phyloP scores from a whole-genome alignment of 2,797 vertebrate genomes.

The Sebastes variabilis region DNA sequence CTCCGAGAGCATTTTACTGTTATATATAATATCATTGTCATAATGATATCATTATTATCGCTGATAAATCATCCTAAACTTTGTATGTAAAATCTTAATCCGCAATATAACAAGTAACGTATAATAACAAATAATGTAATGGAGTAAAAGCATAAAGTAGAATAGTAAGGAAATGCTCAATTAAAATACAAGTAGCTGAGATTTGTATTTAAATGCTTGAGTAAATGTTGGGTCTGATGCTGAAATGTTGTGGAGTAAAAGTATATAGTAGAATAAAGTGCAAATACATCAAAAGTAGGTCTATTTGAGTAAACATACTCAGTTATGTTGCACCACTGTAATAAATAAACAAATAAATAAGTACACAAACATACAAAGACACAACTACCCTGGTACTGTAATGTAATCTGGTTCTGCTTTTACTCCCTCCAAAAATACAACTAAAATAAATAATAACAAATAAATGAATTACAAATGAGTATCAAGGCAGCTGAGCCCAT shows the following conservation, averaged over 20 bases:
- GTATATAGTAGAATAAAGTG: not conserved
- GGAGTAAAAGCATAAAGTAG: not conserved
- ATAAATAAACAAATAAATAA: not conserved
- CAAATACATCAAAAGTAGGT: not conserved
- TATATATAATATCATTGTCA: not conserved
- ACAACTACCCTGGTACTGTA: not conserved
- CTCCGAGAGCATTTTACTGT: not conserved
- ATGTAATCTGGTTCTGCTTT: not conserved
- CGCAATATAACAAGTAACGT: not conserved
- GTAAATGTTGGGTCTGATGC: not conserved
- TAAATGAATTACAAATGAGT: not conserved
- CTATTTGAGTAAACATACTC: not conserved
- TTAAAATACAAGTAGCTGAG: not conserved
- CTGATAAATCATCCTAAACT: not conserved
- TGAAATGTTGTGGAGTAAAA: not conserved
- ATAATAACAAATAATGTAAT: not conserved
- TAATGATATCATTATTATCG: not conserved
- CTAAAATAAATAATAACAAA: not conserved
- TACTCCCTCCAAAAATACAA: not conserved
- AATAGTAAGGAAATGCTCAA: not conserved
- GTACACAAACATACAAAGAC: not conserved
- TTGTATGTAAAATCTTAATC: not conserved
- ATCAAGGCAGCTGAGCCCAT: not conserved
- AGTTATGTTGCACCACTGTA: not conserved
- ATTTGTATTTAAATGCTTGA: not conserved